Evolutionary conservation across 35 echinoderm and acorn worm species (phyloP).

Genomic region (Hemicentrotus pulcherrimus): DNA sequence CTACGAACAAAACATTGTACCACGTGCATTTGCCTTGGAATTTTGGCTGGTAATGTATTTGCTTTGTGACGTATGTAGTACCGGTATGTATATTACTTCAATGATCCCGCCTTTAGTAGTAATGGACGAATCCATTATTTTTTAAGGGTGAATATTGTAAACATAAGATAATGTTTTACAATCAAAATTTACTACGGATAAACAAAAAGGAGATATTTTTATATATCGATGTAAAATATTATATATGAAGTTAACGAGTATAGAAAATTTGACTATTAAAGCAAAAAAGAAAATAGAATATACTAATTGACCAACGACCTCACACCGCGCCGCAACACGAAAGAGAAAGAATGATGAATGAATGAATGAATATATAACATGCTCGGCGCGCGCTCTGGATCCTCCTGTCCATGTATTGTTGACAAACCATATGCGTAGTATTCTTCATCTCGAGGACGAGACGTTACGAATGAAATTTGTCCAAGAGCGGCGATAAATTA

Average conservation of each 20-base stretch:
- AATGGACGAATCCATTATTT: not conserved
- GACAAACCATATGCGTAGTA: slow-evolving; percentile 1
- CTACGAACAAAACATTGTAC: not conserved
- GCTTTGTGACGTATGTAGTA: not conserved
- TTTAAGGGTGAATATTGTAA: not conserved
- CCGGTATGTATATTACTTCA: not conserved
- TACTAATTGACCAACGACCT: not conserved
- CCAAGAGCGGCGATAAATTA: not conserved
- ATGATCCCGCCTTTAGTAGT: not conserved
- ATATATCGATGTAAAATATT: too few species aligned
- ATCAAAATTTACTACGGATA: too few species aligned
- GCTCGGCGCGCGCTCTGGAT: not conserved
- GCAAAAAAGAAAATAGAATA: not conserved
- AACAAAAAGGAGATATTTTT: too few species aligned
- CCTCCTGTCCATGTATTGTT: not conserved
- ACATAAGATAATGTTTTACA: too few species aligned
- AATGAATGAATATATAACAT: not conserved
- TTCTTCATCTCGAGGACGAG: not conserved
- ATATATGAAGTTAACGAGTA: too few species aligned
- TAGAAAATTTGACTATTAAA: not conserved
- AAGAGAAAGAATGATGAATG: not conserved
- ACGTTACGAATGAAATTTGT: not conserved
- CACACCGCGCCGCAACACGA: not conserved
- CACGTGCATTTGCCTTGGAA: not conserved
- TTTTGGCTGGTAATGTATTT: not conserved